Conservation (phyloP, 2,113 vertebrate genomes). For the Bambusicola thoracicus region DNA sequence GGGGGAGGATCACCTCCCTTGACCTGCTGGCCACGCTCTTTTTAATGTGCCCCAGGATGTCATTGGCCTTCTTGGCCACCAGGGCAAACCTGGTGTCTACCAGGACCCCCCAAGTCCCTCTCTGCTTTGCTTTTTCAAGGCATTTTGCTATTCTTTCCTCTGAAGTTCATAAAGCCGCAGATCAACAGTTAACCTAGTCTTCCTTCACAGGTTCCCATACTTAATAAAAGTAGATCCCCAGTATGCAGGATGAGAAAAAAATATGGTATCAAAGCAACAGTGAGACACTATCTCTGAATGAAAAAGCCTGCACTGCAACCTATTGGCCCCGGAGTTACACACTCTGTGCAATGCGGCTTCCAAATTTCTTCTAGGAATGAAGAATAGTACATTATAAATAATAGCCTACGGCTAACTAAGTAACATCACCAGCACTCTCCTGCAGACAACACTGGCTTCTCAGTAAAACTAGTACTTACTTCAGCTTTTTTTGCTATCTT, state of each 20-base stretch:
- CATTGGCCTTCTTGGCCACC: too few relatives aligned
- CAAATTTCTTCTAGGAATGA: background rate
- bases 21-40: too few relatives aligned
- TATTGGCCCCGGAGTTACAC: background rate
- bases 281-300: background rate
- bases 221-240: background rate
- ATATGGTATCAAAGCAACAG: background rate
- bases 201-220: background rate
- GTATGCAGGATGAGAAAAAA: background rate
- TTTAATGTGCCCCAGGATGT: too few relatives aligned
- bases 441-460: background rate
- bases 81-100: too few relatives aligned
- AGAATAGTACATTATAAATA: background rate
- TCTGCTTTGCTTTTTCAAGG: background rate
- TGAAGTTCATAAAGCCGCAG: background rate
- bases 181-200: background rate
- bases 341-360: background rate
- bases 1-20: too few relatives aligned
- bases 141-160: background rate
- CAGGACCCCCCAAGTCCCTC: too few relatives aligned
- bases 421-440: background rate
- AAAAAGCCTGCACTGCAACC: background rate
- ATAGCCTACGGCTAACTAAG: background rate
- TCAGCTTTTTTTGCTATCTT: background rate
- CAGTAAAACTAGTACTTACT: background rate